These are phyloP conservation scores for Spisula solida DNA, from an alignment of 2,888 invertebrate species.

Conservation along the genomic window DNA sequence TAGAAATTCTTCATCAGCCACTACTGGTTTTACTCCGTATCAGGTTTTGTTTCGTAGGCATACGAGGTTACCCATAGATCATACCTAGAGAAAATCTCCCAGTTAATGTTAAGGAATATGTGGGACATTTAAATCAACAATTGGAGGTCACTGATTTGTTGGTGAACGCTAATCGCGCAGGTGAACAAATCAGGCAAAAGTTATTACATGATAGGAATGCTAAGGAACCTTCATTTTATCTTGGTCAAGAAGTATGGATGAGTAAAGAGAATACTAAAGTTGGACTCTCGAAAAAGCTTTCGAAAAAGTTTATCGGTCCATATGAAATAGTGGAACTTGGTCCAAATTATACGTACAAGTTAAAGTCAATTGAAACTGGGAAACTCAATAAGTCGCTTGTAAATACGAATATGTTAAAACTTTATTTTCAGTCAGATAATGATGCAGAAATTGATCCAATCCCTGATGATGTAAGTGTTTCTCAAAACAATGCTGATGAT, in stretches of 20 bases:
- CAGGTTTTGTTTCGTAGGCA: neutral
- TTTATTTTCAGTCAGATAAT: too few species aligned
- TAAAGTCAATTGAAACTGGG: too few species aligned
- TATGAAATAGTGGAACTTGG: neutral
- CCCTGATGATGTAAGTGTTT: too few species aligned
- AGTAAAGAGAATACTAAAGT: too few species aligned
- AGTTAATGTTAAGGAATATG: neutral
- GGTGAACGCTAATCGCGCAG: too few species aligned
- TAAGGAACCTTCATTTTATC: too few species aligned
- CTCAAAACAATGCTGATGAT: too few species aligned
- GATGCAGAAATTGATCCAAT: too few species aligned
- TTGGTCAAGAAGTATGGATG: neutral
- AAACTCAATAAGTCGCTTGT: too few species aligned
- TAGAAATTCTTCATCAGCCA: neutral
- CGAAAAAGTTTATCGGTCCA: neutral
- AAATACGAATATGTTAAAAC: conserved; percentile 11
- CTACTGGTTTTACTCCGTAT: neutral
- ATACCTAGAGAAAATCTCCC: neutral
- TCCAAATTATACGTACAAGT: conserved; percentile 11
- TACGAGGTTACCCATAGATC: neutral
- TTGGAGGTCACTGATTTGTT: neutral
- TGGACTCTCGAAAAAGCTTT: conserved; percentile 9
- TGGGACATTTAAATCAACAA: neutral
- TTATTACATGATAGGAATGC: neutral
- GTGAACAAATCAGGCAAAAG: neutral